Evolutionary conservation across 2,113 vertebrate genomes (phyloP), one percentile per base, ranked within the genome.

Genomic region (Chiloscyllium plagiosum): DNA sequence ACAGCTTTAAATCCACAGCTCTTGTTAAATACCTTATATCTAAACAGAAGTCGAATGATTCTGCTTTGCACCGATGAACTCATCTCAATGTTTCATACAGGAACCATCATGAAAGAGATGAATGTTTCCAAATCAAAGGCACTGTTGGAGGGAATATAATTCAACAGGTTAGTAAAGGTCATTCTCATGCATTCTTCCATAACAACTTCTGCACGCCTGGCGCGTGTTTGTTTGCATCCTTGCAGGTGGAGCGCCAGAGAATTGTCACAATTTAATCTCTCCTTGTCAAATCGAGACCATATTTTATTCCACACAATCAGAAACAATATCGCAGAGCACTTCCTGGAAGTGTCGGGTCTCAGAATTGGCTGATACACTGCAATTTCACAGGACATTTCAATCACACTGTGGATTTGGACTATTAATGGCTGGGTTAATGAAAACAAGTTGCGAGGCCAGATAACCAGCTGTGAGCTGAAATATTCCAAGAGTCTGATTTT

Each of bases 351-450:
- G 66, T 13, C 93, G 65, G 22, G 89, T 42, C 96, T 96, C 95
- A 78, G 96, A 29, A 96, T 96, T 97, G 68, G 96, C 17, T 52
- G 61, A n/a, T 97, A 95, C 50, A 66, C 86, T 96, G 96, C 96
- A 96, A 97, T 97, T 97, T 97, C 96, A 96, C 33, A 89, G 93
- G 96, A 96, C 95, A 96, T 97, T 97, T 97, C 96, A 97, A 97
- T 97, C 96, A 96, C 90, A 65, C 95, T 96, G 61, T 19, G 96
- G 94, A 96, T 96, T 96, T 96, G 78, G 96, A 96, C 96, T 96
- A 96, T 96, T 97, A 97, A 97, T 95, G 83, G 94, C 96, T 93
- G 96, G 96, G 96, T 96, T 97, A 97, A 97, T 96, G 96, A 97
- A 97, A 97, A 97, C 96, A 97, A 97, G 96, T 65, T 42, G 69